phyloP scores from a whole-genome alignment of 2,888 invertebrate species.

The Leucozona laternaria region DNA sequence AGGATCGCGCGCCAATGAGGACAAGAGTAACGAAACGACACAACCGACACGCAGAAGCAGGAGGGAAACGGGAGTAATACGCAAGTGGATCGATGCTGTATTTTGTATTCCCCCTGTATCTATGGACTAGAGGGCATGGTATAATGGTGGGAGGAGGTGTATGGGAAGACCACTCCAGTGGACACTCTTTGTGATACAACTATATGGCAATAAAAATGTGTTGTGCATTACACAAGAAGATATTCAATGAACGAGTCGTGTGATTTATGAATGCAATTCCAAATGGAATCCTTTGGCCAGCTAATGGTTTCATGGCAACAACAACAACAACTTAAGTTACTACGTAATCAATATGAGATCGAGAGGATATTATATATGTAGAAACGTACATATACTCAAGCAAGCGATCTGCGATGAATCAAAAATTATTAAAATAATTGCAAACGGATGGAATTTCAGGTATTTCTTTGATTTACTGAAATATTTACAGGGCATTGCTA shows the following conservation, averaged over 20 bases:
- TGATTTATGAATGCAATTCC: constrained; percentile 74
- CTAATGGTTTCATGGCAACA: constrained; percentile 62
- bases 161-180: constrained; percentile 13
- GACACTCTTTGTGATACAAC: constrained; percentile 32
- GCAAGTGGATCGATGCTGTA: constrained; percentile 52
- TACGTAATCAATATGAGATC: constrained; percentile 65
- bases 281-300: constrained; percentile 70
- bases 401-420: constrained; percentile 67
- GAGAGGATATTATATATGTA: neutral
- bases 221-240: constrained; percentile 27
- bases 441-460: constrained; percentile 71
- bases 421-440: constrained; percentile 75
- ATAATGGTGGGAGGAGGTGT: neutral
- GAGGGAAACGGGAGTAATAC: constrained; percentile 11
- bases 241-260: constrained; percentile 66
- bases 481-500: neutral
- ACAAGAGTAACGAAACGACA: constrained; percentile 31
- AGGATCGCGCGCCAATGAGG: constrained; percentile 72
- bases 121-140: neutral
- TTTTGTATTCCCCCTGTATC: neutral
- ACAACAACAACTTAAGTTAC: constrained; percentile 41
- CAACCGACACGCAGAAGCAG: neutral
- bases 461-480: constrained; percentile 68
- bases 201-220: constrained; percentile 34
- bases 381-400: neutral